Conservation (phyloP, 2,797 vertebrate genomes). For the Coregonus sp. region DNA sequence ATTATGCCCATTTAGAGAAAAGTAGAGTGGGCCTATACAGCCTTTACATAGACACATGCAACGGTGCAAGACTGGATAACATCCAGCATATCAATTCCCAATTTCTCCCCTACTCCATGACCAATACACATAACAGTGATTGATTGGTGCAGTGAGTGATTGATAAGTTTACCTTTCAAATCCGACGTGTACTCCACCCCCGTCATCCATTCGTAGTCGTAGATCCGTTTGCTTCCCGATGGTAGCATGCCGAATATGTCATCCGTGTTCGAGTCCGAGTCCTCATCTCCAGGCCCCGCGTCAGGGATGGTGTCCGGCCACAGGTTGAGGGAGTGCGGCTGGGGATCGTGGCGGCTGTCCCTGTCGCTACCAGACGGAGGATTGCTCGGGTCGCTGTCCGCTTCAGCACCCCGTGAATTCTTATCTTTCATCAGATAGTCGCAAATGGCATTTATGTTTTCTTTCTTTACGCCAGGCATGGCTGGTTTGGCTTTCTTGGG, state of each 20-base stretch:
- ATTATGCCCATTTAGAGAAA: neutral
- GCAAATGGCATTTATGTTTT: conserved; percentile 81
- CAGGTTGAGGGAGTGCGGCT: conserved; percentile 66
- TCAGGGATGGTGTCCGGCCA: conserved; percentile 71
- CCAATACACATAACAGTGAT: neutral
- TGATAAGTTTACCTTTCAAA: conserved; percentile 66
- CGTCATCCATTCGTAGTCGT: conserved; percentile 81
- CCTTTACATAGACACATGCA: neutral
- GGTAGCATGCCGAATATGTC: conserved; percentile 80
- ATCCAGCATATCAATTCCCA: neutral
- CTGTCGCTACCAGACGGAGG: conserved; percentile 58
- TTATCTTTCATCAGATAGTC: conserved; percentile 83
- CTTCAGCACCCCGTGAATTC: conserved; percentile 71
- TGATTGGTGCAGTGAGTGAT: neutral
- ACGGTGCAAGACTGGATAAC: neutral
- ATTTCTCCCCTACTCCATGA: neutral
- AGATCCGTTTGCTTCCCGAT: conserved; percentile 75
- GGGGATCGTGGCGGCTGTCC: conserved; percentile 58
- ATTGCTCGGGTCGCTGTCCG: conserved; percentile 66
- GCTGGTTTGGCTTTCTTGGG: conserved; percentile 60
- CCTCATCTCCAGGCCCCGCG: conserved; percentile 57
- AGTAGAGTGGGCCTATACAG: neutral
- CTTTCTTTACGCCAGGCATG: conserved; percentile 76
- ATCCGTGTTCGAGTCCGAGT: conserved; percentile 66
- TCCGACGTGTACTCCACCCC: conserved; percentile 73